A percentile compares a stretch with the other conserved stretches of the same genome.
These are phyloP conservation scores for Mobula birostris DNA, from an alignment of 2,113 vertebrate genomes.

Conservation along the genomic window DNA sequence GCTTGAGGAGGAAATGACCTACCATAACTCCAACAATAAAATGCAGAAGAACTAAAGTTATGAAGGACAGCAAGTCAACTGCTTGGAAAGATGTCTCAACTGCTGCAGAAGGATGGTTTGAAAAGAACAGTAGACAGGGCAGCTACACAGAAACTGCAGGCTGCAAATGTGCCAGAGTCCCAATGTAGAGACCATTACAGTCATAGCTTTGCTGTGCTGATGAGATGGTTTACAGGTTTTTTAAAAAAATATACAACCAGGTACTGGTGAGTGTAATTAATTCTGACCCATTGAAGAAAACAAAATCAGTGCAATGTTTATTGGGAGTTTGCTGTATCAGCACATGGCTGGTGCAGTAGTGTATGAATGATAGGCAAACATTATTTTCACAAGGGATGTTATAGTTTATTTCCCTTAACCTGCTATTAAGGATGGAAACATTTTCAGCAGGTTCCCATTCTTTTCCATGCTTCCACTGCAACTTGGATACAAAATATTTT, in stretches of 20 bases:
- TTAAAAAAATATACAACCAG: not conserved
- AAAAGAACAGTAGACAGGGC: not conserved
- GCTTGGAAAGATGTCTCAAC: not conserved
- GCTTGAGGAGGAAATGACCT: too few relatives aligned
- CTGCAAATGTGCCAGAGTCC: not conserved
- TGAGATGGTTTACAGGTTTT: not conserved
- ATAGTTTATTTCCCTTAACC: slow-evolving; percentile 27
- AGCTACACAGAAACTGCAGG: not conserved
- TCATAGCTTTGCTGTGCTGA: not conserved
- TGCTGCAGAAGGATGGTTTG: not conserved
- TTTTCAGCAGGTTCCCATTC: slow-evolving; percentile 8
- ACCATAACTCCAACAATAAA: not conserved
- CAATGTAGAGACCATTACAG: not conserved
- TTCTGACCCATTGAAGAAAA: not conserved
- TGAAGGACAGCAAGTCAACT: not conserved
- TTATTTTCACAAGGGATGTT: not conserved
- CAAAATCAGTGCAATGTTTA: slow-evolving; percentile 2
- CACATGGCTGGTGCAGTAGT: not conserved
- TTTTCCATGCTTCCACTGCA: not conserved
- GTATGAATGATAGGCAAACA: not conserved
- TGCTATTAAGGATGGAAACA: slow-evolving; percentile 9
- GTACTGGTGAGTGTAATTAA: not conserved
- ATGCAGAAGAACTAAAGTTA: not conserved
- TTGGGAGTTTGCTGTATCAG: slow-evolving; percentile 9
- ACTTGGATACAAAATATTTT: slow-evolving; percentile 20